Evolutionary conservation across 2,888 invertebrate genomes (phyloP), one percentile per base, ranked within the genome.

Genomic region (Frankliniella fusca): DNA sequence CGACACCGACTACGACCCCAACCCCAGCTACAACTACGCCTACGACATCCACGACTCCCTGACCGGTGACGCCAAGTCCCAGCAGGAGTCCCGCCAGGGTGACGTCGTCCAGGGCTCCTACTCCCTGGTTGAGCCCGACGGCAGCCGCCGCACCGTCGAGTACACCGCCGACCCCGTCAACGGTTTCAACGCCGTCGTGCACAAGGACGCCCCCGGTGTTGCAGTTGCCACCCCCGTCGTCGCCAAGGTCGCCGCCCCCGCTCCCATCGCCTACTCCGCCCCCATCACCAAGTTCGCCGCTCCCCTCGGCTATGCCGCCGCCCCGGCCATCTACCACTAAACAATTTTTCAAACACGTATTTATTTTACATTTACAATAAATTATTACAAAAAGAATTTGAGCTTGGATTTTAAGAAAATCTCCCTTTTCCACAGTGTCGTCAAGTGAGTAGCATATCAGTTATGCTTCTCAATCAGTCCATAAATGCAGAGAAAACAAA

Each of bases 111-210:
- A 84, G 80, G 85, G 85, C 28, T 83, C 83, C 81, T 85, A 85
- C 85, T 84, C 84, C 83, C 84, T 85, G 65, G 83, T 83, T 82
- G 85, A 85, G 79, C 84, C 85, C 70, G 84, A 84, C 83, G 85
- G 85, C 81, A 83, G 84, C 83, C 83, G 83, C 65, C 82, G 84
- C 15, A 85, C 84, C 80, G 84, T 84, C 70, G 84, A 84, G 81
- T 86, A 86, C 85, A 85, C 85, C 82, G 86, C 86, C 70, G 86
- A 86, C 84, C 85, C 86, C 79, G 84, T 85, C 85, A 86, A 86
- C 84, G 86, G 86, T 81, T 86, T 86, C 85, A 86, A 86, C 85
- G 86, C 86, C 81, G 85, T 86, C 84, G 86, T 86, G 80, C 85
- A 85, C 84, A 84, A 85, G 81, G 85, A 85, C 27, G 8, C 23